Conservation (phyloP, 53 echinoderm and acorn worm genomes). For the Stichopus horrens region DNA sequence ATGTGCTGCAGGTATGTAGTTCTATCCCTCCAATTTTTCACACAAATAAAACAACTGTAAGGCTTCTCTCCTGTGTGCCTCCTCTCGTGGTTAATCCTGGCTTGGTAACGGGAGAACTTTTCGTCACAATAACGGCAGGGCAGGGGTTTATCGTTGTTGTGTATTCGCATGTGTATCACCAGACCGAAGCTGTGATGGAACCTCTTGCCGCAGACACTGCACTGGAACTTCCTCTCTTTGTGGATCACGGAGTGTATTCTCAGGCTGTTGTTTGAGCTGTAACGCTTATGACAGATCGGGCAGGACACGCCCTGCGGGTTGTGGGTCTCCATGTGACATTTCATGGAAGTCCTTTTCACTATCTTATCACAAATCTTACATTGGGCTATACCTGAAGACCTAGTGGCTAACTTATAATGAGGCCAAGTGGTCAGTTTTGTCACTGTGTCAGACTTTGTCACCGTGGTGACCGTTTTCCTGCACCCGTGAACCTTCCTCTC, state of each 20-base stretch:
- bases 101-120: neutral
- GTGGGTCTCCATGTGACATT: neutral
- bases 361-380: neutral
- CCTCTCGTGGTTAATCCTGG: constrained; percentile 18
- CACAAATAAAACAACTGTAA: neutral
- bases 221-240: neutral
- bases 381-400: neutral
- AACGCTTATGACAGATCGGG: neutral
- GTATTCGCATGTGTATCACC: neutral
- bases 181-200: neutral
- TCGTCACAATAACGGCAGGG: neutral
- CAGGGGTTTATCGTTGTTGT: constrained; percentile 16
- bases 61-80: constrained; percentile 26
- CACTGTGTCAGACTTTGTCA: neutral
- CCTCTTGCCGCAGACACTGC: neutral
- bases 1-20: neutral
- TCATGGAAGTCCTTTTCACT: neutral
- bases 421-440: neutral
- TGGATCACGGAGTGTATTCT: neutral
- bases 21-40: constrained; percentile 1
- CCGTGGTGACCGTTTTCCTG: neutral
- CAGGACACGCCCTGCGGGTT: neutral
- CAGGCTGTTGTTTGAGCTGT: neutral
- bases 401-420: neutral
- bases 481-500: neutral